Evolutionary conservation across 2,888 invertebrate species (phyloP), one percentile per base, ranked within the genome.

Genomic region (Caenorhabditis becei): DNA sequence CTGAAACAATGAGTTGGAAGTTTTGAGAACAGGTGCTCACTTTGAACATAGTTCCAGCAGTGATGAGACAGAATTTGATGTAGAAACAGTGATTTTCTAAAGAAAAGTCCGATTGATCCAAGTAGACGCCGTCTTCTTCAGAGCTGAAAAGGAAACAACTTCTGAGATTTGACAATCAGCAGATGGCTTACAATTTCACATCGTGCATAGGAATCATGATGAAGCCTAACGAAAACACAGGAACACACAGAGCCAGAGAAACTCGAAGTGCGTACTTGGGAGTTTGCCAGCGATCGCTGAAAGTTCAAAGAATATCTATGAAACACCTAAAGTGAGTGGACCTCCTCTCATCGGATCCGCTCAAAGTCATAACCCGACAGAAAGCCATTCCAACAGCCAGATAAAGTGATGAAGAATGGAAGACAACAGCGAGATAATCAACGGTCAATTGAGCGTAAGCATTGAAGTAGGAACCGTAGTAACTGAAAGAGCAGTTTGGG

Each of bases 221-320:
- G 24, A 74, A 1, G 3, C 51, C 53, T 18, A 74, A 23, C 11
- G 51, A 16, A 18, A 74, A 74, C 16, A 74, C 74, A 11, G 65
- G 59, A 20, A 24, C 14, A 32, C 32, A 32, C 4, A 32, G 10
- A 32, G 32, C 32, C 4, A 4, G 14, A 41, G 41, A 41, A 14
- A 41, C 41, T 2, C 14, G 14, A 2, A 41, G 14, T 2, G 41
- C 41, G 41, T 41, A 41, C 14, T 41, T 41, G 7, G 41, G 41
- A 41, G 11, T 41, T 14, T 41, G 41, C 41, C 41, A 41, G 7
- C 41, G 41, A 11, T 41, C 41, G 14, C 41, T 32, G 5, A 32
- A 32, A 32, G 10, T 32, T 32, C 4, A 7, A 10, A 10, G 5
- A 7, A 32, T 4, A 7, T 32, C 32, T 4, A 32, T 4, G 4